Base-by-base conservation (phyloP, 2,797 vertebrate genomes). In the Botia kubotai region DNA sequence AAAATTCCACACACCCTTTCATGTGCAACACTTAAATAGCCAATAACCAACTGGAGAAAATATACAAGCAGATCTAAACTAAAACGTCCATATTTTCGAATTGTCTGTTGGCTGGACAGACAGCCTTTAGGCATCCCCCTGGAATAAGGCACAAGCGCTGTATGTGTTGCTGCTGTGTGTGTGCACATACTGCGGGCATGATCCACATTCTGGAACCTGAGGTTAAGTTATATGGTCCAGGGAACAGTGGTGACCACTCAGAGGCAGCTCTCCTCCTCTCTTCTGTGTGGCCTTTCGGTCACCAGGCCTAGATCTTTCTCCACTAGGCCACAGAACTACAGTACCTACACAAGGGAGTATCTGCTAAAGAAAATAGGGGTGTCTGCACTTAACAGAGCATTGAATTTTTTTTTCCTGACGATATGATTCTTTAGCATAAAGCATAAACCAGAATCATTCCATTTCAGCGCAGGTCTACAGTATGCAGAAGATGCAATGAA, bases 401-500 rank as follows among this genome's bases (percentile, higher is more conserved):
- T 16, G 10, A 19, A 65, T 26, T 39, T 26, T 50, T 26, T 50
- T 19, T 58, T 26, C 11, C 29, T 23, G 13, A 29, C 50, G 43
- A 72, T 74, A 58, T 57, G 62, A 46, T 66, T 29, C 76, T 58
- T 75, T 71, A 57, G 63, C 70, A 78, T 69, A 75, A 79, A 65
- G 66, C 33, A 48, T 55, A 80, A 79, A 68, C 62, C 58, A 67
- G 71, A 62, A 74, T 80, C 39, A 68, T 58, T 70, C 17, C 1
- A n/a, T 17, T 74, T 80, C 23, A 73, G 63, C 52, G 74, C 2
- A 67, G 62, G 72, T n/a, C 69, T 16, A 46, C 10, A 11, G 43
- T 46, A 72, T 52, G 46, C 46, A 71, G 57, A 65, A 65, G 58
- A 63, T 63, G 17, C 10, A 0, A 79, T 39, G 39, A 58, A 29